phyloP scores from a whole-genome alignment of 30 jellyfish, hydroid and myxozoan species.

The Hydractinia symbiolongicarpus region DNA sequence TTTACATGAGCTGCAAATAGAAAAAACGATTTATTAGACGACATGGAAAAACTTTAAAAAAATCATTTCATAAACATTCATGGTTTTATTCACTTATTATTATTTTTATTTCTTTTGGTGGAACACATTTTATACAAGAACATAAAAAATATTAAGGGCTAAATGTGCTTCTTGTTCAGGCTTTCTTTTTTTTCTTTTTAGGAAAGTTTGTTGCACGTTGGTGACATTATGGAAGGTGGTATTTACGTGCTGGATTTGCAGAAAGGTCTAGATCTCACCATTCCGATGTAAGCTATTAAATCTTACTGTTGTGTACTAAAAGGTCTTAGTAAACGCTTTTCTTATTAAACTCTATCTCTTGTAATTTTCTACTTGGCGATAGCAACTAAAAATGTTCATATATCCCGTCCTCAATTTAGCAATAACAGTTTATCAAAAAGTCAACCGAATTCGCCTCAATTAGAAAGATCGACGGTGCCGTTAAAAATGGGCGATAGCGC shows the following conservation, averaged over 20 bases:
- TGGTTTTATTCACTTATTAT: neutral
- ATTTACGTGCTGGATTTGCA: conserved; percentile 56
- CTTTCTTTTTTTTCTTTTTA: neutral
- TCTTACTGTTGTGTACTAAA: neutral
- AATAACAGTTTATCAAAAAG: neutral
- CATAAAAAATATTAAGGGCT: too few relatives aligned
- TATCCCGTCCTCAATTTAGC: neutral
- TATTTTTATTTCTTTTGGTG: neutral
- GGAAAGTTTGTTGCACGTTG: conserved; percentile 68
- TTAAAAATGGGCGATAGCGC: neutral
- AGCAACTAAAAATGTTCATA: too few relatives aligned
- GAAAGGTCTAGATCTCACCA: conserved; percentile 13
- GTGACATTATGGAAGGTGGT: conserved; percentile 75
- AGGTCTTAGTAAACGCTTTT: neutral
- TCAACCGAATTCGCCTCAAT: conserved; percentile 20
- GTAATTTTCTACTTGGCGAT: neutral
- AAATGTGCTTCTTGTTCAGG: too few relatives aligned
- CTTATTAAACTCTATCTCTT: neutral
- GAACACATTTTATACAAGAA: too few relatives aligned
- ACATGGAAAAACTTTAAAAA: too few relatives aligned
- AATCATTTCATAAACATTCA: neutral
- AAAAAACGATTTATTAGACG: too few relatives aligned
- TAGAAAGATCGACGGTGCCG: neutral
- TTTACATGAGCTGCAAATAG: too few relatives aligned
- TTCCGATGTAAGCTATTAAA: conserved; percentile 16